Evolutionary conservation across 2,888 invertebrate genomes (phyloP).

Genomic region (Catocala sponsa): DNA sequence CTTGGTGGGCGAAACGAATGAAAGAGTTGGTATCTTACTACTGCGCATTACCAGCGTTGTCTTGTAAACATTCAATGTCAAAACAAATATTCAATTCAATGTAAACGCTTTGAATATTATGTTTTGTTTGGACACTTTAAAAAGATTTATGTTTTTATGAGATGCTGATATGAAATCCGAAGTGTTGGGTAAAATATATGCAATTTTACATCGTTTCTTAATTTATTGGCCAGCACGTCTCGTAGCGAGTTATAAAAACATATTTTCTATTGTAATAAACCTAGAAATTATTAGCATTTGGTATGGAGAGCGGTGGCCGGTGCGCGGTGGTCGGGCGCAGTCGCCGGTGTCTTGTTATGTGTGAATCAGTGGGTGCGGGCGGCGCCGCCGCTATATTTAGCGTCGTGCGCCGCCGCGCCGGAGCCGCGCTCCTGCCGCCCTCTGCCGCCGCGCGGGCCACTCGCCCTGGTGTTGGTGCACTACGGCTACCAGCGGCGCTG

Average conservation of each 20-base stretch:
- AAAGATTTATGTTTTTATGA: conserved; percentile 1
- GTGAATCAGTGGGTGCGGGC: conserved; percentile 54
- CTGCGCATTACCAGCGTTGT: too few species aligned
- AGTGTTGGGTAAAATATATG: not conserved
- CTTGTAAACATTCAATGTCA: too few species aligned
- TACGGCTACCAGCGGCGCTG: not conserved
- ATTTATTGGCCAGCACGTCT: not conserved
- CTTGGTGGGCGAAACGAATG: too few species aligned
- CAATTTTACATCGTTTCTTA: not conserved
- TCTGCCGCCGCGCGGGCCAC: conserved; percentile 15
- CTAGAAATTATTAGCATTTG: conserved; percentile 4
- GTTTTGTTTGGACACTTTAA: not conserved
- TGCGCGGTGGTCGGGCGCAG: conserved; percentile 19
- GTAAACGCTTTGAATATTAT: not conserved
- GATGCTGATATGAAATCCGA: not conserved
- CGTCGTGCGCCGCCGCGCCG: conserved; percentile 35
- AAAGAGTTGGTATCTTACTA: too few species aligned
- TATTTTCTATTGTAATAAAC: conserved; percentile 12
- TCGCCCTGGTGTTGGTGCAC: not conserved
- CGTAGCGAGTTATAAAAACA: not conserved
- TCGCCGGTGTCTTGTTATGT: conserved; percentile 29
- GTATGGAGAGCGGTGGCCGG: conserved; percentile 12
- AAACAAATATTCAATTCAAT: not conserved
- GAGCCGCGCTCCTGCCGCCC: conserved; percentile 44
- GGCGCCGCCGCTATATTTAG: conserved; percentile 59